A percentile compares a stretch with the other conserved stretches of the same genome.
Evolutionary conservation across 2,113 vertebrate species (phyloP).

Genomic region (Sterna hirundo): DNA sequence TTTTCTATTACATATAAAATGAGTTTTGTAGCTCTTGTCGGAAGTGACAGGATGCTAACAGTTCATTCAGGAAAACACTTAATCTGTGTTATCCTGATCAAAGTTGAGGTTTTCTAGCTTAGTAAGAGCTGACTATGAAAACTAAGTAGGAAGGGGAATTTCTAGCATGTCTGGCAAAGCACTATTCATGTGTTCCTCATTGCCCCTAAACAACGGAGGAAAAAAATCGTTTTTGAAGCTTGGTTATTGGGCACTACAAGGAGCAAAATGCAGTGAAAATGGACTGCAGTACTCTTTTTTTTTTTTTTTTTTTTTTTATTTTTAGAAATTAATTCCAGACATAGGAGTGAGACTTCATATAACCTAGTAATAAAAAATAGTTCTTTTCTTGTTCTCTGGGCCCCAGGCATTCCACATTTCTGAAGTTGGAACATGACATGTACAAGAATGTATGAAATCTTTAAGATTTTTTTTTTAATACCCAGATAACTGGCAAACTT

Average conservation of each 20-base stretch:
- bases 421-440: background rate
- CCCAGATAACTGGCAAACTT: background rate
- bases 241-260: background rate
- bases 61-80: background rate
- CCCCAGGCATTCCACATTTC: background rate
- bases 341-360: background rate
- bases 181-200: accelerated
- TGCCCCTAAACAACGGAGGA: background rate
- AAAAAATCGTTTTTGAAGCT: background rate
- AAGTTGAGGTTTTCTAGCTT: background rate
- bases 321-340: constrained; percentile 13
- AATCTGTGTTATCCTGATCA: background rate
- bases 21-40: background rate
- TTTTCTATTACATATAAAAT: background rate
- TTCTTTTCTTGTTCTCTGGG: background rate
- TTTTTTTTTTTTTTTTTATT: background rate
- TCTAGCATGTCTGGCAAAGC: background rate
- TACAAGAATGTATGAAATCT: background rate
- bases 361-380: background rate
- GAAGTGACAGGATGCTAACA: background rate
- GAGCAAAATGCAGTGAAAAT: background rate
- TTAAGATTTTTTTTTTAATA: background rate
- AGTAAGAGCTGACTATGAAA: background rate
- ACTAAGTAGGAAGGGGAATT: background rate
- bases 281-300: background rate